These are phyloP conservation scores for Pteropus alecto DNA, from an alignment of 2,113 vertebrate species.

Conservation along the genomic window DNA sequence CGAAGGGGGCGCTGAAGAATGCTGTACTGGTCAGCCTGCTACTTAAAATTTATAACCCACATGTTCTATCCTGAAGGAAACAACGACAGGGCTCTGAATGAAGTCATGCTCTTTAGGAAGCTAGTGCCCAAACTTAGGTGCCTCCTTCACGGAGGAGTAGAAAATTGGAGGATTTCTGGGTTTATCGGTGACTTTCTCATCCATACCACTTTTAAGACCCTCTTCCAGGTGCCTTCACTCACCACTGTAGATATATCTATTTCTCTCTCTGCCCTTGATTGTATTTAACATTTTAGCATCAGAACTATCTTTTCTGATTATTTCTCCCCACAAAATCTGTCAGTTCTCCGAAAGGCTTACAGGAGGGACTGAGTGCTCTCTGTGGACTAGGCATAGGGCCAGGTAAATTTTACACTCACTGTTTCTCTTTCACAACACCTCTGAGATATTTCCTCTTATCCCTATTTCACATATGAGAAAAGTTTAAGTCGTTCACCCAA, in stretches of 20 bases:
- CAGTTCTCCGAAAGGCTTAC: not conserved
- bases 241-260: not conserved
- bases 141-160: not conserved
- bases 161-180: not conserved
- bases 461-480: not conserved
- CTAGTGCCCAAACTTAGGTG: not conserved
- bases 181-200: not conserved
- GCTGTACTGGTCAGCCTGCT: not conserved
- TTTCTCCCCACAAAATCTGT: not conserved
- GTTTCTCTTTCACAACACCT: not conserved
- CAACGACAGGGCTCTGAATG: not conserved
- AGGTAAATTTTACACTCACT: not conserved
- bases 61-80: not conserved
- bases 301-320: not conserved
- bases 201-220: not conserved
- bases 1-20: not conserved
- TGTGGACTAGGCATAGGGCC: not conserved
- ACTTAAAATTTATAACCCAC: not conserved
- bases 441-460: not conserved
- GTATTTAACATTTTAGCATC: not conserved
- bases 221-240: not conserved
- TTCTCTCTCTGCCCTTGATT: not conserved
- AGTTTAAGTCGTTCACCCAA: not conserved
- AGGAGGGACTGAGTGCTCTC: not conserved
- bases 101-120: not conserved